Evolutionary conservation across 2,797 vertebrate species (phyloP).

Genomic region (Notoglanidium macrostoma): DNA sequence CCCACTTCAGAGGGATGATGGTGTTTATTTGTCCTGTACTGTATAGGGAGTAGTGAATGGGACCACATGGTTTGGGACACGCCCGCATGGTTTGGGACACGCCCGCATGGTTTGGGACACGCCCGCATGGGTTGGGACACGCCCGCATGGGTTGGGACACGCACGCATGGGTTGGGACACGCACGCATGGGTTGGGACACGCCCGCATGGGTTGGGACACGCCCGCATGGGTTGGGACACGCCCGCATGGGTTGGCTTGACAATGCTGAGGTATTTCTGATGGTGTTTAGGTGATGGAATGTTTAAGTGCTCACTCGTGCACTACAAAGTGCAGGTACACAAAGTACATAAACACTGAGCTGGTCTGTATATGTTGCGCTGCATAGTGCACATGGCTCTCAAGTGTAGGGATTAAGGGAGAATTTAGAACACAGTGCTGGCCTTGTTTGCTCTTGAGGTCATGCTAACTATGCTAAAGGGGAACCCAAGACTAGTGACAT

Average conservation of each 20-base stretch:
- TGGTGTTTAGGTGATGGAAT: neutral
- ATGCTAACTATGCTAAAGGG: neutral
- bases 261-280: neutral
- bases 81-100: too few species aligned
- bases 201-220: too few species aligned
- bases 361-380: neutral
- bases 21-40: neutral
- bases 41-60: neutral
- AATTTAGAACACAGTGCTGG: neutral
- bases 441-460: neutral
- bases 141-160: too few species aligned
- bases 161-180: too few species aligned
- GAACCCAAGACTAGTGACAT: neutral
- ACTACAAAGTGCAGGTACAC: too few species aligned
- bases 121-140: too few species aligned
- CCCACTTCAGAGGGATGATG: neutral
- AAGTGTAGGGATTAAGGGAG: conserved; percentile 3
- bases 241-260: neutral
- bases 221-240: neutral
- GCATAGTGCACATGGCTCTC: neutral
- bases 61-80: neutral
- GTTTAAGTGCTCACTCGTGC: neutral
- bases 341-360: neutral
- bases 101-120: too few species aligned
- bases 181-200: too few species aligned